Base-by-base conservation (phyloP, 1,140 invertebrate species). In the Cataglyphis hispanica region DNA sequence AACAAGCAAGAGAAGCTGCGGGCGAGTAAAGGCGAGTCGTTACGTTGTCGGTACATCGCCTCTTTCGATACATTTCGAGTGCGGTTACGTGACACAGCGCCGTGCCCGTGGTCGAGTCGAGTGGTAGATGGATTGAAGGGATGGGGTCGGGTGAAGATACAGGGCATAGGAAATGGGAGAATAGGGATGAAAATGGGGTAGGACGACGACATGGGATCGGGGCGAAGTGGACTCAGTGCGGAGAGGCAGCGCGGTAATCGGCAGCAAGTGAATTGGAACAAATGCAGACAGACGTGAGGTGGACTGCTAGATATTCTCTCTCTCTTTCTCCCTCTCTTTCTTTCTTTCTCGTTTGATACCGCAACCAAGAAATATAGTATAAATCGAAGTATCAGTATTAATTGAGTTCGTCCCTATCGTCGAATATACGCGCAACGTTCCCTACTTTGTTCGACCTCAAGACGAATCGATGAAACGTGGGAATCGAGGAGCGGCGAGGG, bases 211-310 rank as follows among this genome's bases (percentile, higher is more conserved):
- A 69, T 74, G 84, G 81, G 89, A 87, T 85, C 61, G 72, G 70
- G 74, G 50, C 25, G 53, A 50, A 69, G 63, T 87, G 84, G 86
- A 88, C 86, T 75, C 60, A 80, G 40, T 19, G 63, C 53, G 87
- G 66, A 84, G 87, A 86, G 81, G 80, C 66, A 70, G 67, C 72
- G 80, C 92, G 91, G 92, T 93, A 92, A 93, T 93, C 92, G 92
- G 90, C 89, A 80, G 85, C 87, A 92, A 92, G 85, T 92, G 92
- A 92, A 93, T 91, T 93, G 92, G 92, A 93, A 93, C 92, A 93
- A 93, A 93, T 91, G 88, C 88, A 91, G 89, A 93, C 90, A 92
- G 92, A 93, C 92, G 87, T 86, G 91, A 90, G 89, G 85, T 90
- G 80, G 91, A 87, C 85, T 86, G 74, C 85, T 89, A 78, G 84